Evolutionary conservation across 2,113 vertebrate species (phyloP), one percentile per base, ranked within the genome.

Genomic region (Danio rerio): DNA sequence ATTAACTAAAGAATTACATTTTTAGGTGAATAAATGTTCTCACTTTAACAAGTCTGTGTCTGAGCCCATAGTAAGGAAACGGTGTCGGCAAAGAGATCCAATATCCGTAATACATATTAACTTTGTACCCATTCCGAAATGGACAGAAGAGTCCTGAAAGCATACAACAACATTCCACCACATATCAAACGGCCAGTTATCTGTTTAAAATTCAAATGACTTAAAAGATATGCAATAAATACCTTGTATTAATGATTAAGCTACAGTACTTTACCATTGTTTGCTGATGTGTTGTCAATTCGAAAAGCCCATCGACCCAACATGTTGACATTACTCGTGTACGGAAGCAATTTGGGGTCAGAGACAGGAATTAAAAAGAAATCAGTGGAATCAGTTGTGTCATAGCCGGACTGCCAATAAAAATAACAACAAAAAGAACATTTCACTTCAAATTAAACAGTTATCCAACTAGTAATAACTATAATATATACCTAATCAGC

Each of bases 341-440:
- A 74, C 42, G 71, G 1, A 2, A 56, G 71, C 4, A 10, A 8
- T 56, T 50, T 56, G 9, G 0, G 0, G 52, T 74, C 16, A 18
- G 49, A 56, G 31, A 43, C 9, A 4, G 31, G 71, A 56, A 74
- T 56, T 2, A 31, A 5, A 56, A 42, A 74, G 71, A 55, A 74
- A 40, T 74, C 71, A 56, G 71, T 74, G 13, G 71, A 74, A 56
- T 74, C 15, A 74, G 1, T 55, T 55, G 71, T 74, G 71, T 74
- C 71, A 56, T 74, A 74, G 5, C 71, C 71, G 1, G 52, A 74
- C 71, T 74, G 31, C 56, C 18, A n/a, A 66, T 45, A 40, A 74
- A 42, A 45, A 55, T 4, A 52, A 40, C 16, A 71, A 9, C 21
- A 47, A 0, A 0, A 45, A 4, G 15, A 74, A 56, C 16, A 47